phyloP scores from a whole-genome alignment of 2,888 invertebrate species.

The Calliscelio sp. region DNA sequence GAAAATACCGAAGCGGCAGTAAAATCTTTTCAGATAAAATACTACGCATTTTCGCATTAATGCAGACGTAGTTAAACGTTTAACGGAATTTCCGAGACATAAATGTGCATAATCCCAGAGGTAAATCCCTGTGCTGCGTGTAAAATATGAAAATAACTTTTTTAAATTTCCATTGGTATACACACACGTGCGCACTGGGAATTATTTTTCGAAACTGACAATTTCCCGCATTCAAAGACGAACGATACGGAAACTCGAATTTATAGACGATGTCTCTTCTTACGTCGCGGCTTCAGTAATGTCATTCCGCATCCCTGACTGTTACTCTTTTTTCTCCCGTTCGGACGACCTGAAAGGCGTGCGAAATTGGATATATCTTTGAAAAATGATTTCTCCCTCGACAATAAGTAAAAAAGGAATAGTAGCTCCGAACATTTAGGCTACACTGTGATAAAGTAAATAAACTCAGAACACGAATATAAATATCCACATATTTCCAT shows the following conservation, averaged over 20 bases:
- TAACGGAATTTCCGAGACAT: slow-evolving; percentile 23
- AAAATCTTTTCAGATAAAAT: neutral
- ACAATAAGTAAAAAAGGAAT: slow-evolving; percentile 5
- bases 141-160: slow-evolving; percentile 42
- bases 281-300: slow-evolving; percentile 7
- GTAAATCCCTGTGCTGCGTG: slow-evolving; percentile 21
- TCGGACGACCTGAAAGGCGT: slow-evolving; percentile 26
- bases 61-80: slow-evolving; percentile 1
- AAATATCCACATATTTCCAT: slow-evolving; percentile 7
- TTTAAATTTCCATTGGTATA: slow-evolving; percentile 28
- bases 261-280: slow-evolving; percentile 16
- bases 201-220: slow-evolving; percentile 32
- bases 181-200: neutral
- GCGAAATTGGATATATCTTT: slow-evolving; percentile 37
- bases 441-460: slow-evolving; percentile 23
- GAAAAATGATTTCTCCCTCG: slow-evolving; percentile 42
- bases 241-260: neutral
- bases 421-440: slow-evolving; percentile 8
- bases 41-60: neutral
- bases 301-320: slow-evolving; percentile 13
- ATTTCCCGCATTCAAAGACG: slow-evolving; percentile 8
- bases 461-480: neutral
- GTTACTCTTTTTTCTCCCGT: neutral
- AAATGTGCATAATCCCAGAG: slow-evolving; percentile 21
- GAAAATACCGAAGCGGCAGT: neutral